Base-by-base conservation (phyloP, 2,888 invertebrate genomes). In the Nephrotoma guestfalica region DNA sequence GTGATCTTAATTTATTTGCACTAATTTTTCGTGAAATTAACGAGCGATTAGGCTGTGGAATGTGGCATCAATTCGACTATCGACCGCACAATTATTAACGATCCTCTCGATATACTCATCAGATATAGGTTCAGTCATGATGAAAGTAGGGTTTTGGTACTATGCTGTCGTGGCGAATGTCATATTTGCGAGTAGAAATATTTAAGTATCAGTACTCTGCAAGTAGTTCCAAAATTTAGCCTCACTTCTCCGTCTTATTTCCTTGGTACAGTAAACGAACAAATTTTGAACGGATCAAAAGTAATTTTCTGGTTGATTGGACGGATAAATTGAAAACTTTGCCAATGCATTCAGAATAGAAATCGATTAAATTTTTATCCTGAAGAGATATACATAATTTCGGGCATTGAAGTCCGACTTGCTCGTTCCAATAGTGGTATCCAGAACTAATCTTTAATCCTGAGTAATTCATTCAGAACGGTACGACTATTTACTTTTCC, bases 321-420 rank as follows among this genome's bases (percentile, higher is more conserved):
- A 95, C 91, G 18, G 91, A 91, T 83, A 96, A 91, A 89, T 94
- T 93, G 88, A 93, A 93, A 87, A 93, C 93, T 86, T 91, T 90
- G 11, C 89, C 89, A 41, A 92, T 90, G 0, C 92, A 89, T 86
- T 90, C 89, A 0, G 90, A 90, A 88, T 91, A 92, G 87, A 92
- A 92, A 88, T 92, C 91, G 0, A 91, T 91, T 85, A 92, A 86
- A 2, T 89, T 89, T 41, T 91, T 93, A 90, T 98, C 95, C 89
- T 96, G 89, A 98, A 97, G 88, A 99, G 94, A 90, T 99, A 99
- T 30, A 99, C n/a, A n/a, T n/a, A n/a, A 93, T 91, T 99, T 99
- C 96, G 99, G 98, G 90, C 99, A 99, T 90, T 99, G 98, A 11
- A 99, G 92, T 0, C 99, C 99, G 87, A 99, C 93, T 1, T 98